Evolutionary conservation across 2,797 vertebrate genomes (phyloP), one percentile per base, ranked within the genome.

Genomic region (Pampus argenteus): DNA sequence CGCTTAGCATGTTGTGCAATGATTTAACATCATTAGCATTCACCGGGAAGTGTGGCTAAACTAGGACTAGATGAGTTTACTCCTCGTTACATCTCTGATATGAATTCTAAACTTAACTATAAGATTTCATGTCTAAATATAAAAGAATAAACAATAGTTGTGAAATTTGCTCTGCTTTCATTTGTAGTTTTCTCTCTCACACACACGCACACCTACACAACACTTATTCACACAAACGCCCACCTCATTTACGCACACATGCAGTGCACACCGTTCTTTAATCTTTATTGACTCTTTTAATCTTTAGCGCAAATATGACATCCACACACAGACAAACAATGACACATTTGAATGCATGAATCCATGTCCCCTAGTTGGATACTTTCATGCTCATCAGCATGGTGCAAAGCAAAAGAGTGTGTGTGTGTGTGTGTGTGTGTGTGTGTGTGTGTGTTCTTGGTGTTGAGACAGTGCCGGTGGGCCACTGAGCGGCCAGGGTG

Each of bases 381-480:
- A 66, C 25, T 72, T 86, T 76, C 75, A 63, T 81, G 79, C 74
- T 82, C 59, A 76, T 84, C 88, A 82, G 81, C 79, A 79, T 78
- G 87, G 65, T 40, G 67, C 54, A 76, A 89, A 85, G 66, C 34
- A 9, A 71, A n/a, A n/a, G n/a, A n/a, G 61, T 52, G 67, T 63
- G 74, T 72, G 50, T 52, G 38, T 71, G 10, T 25, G 61, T 52
- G 67, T 63, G 74, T 72, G 50, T 52, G 38, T 71, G 10, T 25
- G n/a, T n/a, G 61, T 52, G 67, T 63, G 74, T 72, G 50, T 52
- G 38, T 71, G 10, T 25, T 44, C 5, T 44, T 2, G 40, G 28
- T 49, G 79, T 60, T n/a, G 14, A 80, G 76, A 55, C 56, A 40
- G 72, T 66, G 69, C 66, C 75, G 50, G 67, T 20, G 57, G 66